These are phyloP conservation scores for Protobothrops mucrosquamatus DNA, from an alignment of 2,113 vertebrate species.

Conservation along the genomic window DNA sequence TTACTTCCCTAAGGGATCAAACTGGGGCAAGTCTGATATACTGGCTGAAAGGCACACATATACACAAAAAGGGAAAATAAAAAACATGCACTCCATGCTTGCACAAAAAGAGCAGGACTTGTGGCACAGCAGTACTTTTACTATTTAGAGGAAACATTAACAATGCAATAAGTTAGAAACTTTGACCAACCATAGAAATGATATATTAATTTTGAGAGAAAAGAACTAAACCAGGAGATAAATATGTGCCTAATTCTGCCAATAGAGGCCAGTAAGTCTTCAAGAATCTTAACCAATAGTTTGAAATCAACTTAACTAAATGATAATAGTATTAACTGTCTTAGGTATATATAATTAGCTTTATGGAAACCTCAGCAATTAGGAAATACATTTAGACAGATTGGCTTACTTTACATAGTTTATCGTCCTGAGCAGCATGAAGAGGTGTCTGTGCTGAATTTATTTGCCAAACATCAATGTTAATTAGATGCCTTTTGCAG, in stretches of 20 bases:
- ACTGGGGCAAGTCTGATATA: no score
- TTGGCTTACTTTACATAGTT: neutral
- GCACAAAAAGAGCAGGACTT: neutral
- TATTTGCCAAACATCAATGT: neutral
- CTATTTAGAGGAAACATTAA: neutral
- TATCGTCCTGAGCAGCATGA: neutral
- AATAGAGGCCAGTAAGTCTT: neutral
- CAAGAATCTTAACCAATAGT: neutral
- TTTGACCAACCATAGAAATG: neutral
- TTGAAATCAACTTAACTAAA: neutral
- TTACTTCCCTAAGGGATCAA: no score
- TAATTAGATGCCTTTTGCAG: neutral
- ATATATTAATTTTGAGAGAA: neutral
- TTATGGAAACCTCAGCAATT: neutral
- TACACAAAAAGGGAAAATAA: neutral
- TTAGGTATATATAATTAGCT: neutral
- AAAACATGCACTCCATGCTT: neutral
- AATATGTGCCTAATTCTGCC: neutral
- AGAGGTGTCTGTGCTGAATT: neutral
- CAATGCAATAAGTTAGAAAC: neutral
- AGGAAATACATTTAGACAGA: neutral
- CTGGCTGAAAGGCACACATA: neutral
- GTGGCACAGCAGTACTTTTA: neutral
- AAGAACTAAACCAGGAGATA: neutral
- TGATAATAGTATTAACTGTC: neutral